Evolutionary conservation across 2,888 invertebrate species (phyloP).

Genomic region (Ypsolopha scabrella): DNA sequence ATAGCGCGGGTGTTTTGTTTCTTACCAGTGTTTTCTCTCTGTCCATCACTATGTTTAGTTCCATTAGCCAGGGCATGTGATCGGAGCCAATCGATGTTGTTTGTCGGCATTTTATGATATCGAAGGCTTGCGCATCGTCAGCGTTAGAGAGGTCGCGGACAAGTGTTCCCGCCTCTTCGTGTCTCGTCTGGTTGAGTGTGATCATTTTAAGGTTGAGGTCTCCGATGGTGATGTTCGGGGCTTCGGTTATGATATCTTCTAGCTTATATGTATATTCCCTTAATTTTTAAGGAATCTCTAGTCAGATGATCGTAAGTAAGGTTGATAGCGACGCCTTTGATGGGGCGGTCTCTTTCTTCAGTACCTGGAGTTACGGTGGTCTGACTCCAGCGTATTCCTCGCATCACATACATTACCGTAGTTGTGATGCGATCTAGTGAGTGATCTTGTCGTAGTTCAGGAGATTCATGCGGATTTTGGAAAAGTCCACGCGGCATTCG

Average conservation of each 20-base stretch:
- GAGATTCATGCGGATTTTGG: neutral
- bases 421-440: neutral
- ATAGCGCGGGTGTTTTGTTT: neutral
- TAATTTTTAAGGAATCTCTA: neutral
- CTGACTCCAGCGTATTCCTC: conserved; percentile 1
- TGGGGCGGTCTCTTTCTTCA: neutral
- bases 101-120: neutral
- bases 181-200: neutral
- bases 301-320: neutral
- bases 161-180: neutral
- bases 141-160: neutral
- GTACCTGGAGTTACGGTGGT: neutral
- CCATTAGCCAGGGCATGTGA: conserved; percentile 1
- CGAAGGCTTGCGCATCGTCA: neutral
- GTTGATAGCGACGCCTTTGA: neutral
- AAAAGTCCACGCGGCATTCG: conserved; percentile 5
- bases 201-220: conserved; percentile 6
- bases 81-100: neutral
- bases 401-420: conserved; percentile 4
- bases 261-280: conserved; percentile 2
- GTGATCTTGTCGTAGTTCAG: neutral
- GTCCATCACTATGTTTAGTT: neutral
- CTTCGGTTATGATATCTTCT: neutral
- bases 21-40: neutral
- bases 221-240: conserved; percentile 1